Conservation (phyloP, 2,113 vertebrate genomes). For the Elgaria multicarinata region DNA sequence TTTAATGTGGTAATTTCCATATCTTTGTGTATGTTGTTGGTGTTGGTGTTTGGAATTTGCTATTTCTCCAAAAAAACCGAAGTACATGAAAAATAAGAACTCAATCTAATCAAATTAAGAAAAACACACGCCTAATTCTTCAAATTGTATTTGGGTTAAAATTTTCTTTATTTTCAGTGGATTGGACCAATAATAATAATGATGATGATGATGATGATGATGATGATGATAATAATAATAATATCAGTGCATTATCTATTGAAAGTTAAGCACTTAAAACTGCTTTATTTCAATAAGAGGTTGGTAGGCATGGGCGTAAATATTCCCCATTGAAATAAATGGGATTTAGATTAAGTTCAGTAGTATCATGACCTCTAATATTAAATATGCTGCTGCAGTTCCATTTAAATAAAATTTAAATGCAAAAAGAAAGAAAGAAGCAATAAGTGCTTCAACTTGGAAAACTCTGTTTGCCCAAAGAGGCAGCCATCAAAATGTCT, state of each 20-base stretch:
- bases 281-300: background rate
- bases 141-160: background rate
- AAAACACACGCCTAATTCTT: background rate
- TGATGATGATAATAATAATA: background rate
- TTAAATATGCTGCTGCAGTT: background rate
- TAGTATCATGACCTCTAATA: background rate
- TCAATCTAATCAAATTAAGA: background rate
- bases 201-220: background rate
- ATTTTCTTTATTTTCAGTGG: background rate
- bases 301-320: no score
- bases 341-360: background rate
- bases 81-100: background rate
- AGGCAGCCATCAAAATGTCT: background rate
- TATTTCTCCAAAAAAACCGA: background rate
- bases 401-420: background rate
- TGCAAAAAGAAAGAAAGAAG: background rate
- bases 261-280: background rate
- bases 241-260: no score
- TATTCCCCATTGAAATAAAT: background rate
- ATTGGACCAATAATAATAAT: background rate
- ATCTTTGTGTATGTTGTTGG: background rate
- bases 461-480: background rate
- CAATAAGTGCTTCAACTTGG: background rate
- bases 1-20: background rate
- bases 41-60: background rate